Percentiles rank a stretch among this genome's conserved stretches.
Evolutionary conservation across 2,113 vertebrate genomes (phyloP).

Genomic region (Typhlomys cinereus): DNA sequence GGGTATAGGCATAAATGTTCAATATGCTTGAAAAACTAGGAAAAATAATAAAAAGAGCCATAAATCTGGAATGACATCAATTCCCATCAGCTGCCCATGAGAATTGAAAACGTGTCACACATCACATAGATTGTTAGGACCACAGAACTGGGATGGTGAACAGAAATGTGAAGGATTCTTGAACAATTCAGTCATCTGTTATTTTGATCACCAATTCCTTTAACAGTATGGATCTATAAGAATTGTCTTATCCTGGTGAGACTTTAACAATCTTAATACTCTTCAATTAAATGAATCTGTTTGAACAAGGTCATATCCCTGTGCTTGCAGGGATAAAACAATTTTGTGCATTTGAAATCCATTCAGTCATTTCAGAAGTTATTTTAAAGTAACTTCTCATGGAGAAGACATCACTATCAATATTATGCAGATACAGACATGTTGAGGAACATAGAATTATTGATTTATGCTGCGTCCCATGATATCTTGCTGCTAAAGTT

Average conservation of each 20-base stretch:
- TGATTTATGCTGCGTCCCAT: neutral
- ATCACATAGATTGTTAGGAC: neutral
- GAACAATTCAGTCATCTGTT: neutral
- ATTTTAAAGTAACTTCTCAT: slow-evolving; percentile 6
- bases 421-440: neutral
- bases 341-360: neutral
- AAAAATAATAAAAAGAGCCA: no score
- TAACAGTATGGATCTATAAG: neutral
- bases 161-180: neutral
- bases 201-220: slow-evolving; percentile 4
- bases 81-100: neutral
- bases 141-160: neutral
- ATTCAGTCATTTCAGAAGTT: neutral
- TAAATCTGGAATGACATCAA: neutral
- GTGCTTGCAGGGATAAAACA: neutral
- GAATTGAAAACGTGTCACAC: neutral
- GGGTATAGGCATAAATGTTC: no score
- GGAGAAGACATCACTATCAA: neutral
- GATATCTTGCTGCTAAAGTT: neutral
- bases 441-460: neutral
- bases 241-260: neutral
- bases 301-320: neutral
- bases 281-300: slow-evolving; percentile 38
- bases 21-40: no score
- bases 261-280: neutral